Evolutionary conservation across 2,888 invertebrate genomes (phyloP), one percentile per base, ranked within the genome.

Genomic region (Xanthia togata): DNA sequence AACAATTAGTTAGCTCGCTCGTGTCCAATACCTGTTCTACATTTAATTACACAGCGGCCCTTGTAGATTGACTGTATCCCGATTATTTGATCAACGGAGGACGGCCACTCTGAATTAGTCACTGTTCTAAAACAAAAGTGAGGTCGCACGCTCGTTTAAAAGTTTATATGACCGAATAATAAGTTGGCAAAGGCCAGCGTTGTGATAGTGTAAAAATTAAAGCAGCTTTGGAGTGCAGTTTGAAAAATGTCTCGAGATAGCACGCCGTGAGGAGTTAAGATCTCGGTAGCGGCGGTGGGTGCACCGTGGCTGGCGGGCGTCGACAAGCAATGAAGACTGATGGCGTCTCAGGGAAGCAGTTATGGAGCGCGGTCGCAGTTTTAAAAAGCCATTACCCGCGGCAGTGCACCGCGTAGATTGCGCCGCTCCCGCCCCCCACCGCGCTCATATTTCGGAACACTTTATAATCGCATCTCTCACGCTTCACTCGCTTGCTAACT

Each of bases 291-390:
- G 65, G 73, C 73, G 78, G 78, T 73, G 75, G 57, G 89, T 87
- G 89, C 89, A 81, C 73, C 69, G 73, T 73, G 64, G 82, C 87
- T 91, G 92, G 93, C 93, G 93, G 93, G 95, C 93, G 96, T 93
- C 95, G 96, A 97, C 96, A 97, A 96, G 95, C 97, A 97, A 97
- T 96, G 96, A 96, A 96, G 96, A 96, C 94, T 96, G 96, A 96
- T 96, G 96, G 95, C 96, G 94, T 96, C 95, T 95, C 95, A 94
- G 94, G 92, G 92, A 95, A 96, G 96, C 95, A 94, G 95, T 95
- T 95, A 96, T 95, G 96, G 96, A 96, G 96, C 97, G 95, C 95
- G 96, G 96, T 96, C 96, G 97, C 95, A 96, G 96, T 96, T 96
- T 96, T 96, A 96, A 96, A 96, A 96, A 96, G 95, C 96, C 95